Base-by-base conservation (phyloP, 1,140 invertebrate genomes). In the Diachasmimorpha longicaudata region DNA sequence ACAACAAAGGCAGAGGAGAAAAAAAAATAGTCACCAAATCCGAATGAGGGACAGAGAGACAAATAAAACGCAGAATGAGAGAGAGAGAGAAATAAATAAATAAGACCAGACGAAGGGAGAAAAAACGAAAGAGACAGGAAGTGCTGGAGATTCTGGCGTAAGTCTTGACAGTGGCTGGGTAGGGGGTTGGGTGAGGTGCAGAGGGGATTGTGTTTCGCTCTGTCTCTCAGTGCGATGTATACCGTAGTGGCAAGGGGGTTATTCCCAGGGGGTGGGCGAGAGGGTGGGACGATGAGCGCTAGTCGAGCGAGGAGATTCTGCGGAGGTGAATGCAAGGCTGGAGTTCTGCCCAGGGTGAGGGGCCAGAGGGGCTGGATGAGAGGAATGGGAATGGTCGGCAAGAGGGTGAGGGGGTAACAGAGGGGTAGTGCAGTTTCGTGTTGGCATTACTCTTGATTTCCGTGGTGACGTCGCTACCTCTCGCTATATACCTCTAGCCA, bases 391-490 rank as follows among this genome's bases (percentile, higher is more conserved):
- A 72, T 70, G 58, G 70, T 72, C 71, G 23, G 70, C 75, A 70
- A 58, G 71, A 66, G 14, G 71, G 79, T 16, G 77, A 74, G 73
- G 78, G 77, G 55, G 76, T 74, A 36, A 84, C 78, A 81, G 86
- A 85, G 88, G 87, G 85, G 88, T 88, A 89, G 88, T 87, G 87
- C 87, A 89, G 87, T 88, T 88, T 88, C 87, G 85, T 89, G 88
- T 88, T 88, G 87, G 88, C 87, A 88, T 88, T 88, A 88, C 86
- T 89, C 87, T 89, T 89, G 87, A 89, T 89, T 88, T 88, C 85
- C 87, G 87, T 81, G 83, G 85, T 87, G 87, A 88, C 88, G 86
- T 84, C 84, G 82, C 83, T 86, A 85, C 81, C 84, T 80, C 81
- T 80, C 84, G 71, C 74, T 75, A 44, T 72, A 66, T 81, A 78